phyloP scores from a whole-genome alignment of 2,888 invertebrate species.

The Cybosia mesomella region DNA sequence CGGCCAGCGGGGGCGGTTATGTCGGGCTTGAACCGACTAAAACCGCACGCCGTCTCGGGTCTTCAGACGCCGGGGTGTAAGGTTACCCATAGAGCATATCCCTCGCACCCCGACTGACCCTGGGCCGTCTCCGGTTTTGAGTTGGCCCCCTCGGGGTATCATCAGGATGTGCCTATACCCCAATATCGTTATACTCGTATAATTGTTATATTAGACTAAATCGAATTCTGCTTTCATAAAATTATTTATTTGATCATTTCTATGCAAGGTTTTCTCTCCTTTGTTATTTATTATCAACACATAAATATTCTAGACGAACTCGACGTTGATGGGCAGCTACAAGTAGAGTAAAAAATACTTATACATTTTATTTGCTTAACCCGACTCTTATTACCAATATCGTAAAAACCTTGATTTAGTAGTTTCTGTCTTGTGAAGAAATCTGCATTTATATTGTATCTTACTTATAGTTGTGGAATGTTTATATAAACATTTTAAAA shows the following conservation, averaged over 20 bases:
- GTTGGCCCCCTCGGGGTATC: no score
- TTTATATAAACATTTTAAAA: not conserved
- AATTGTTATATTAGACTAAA: not conserved
- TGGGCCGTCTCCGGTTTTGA: no score
- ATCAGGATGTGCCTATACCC: no score
- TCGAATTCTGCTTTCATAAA: not conserved
- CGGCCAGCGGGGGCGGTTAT: no score
- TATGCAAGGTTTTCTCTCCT: not conserved
- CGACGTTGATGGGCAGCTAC: not conserved
- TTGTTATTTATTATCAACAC: slow-evolving; percentile 6
- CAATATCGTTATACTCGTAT: not conserved
- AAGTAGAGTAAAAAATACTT: not conserved
- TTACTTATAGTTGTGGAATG: not conserved
- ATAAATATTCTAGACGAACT: slow-evolving; percentile 2
- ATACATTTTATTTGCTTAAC: not conserved
- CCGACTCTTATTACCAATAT: slow-evolving; percentile 4
- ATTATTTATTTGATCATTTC: slow-evolving; percentile 1
- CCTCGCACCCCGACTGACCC: no score
- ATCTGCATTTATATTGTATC: not conserved
- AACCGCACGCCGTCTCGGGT: no score
- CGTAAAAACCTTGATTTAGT: not conserved
- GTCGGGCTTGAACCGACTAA: no score
- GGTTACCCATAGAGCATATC: no score
- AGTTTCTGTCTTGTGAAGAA: not conserved
- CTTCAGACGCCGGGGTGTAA: no score